Base-by-base conservation (phyloP, 2,113 vertebrate species). In the Shinisaurus crocodilurus region DNA sequence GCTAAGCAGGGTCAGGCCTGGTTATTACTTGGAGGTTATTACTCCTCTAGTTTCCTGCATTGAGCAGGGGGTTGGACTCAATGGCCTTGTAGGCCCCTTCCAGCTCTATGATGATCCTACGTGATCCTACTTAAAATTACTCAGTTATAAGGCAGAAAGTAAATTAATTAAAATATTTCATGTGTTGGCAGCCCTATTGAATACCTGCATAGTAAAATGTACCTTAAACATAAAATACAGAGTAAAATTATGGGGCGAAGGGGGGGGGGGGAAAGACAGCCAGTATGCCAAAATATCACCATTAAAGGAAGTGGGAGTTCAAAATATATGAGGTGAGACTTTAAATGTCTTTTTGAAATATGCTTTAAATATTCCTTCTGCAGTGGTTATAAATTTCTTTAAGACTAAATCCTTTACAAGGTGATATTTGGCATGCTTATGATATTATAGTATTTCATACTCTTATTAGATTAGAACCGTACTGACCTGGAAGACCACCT, bases 321-420 rank as follows among this genome's bases (percentile, higher is more conserved):
- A 85, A 57, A 85, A 86, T 57, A 90, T 77, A 90, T 79, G 89
- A 90, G 34, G 82, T 69, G 72, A 90, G 70, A 89, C 74, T 89
- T 89, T 77, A 80, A 88, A 50, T 67, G 82, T 27, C 54, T 48
- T 40, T 20, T 32, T 57, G 34, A 85, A 90, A 79, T 32, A 85
- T 85, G 63, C 60, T 90, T 77, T 67, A 70, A 70, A 43, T 72
- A 80, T 40, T 86, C 48, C 83, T 80, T 69, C 29, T 90, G 32
- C 43, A 85, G 23, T 54, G 60, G 57, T 67, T 76, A 85, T 43
- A 85, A 37, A 79, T 67, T 85, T 63, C 43, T 27, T 89, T 6
- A 85, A 37, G 12, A 54, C 5, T 50, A 27, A 65, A 40, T 32
- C 40, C n/a, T 90, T 70, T 70, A 80, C 48, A 80, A 86, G 84